Conservation (phyloP, 1,140 invertebrate species). For the Saccostrea cuccullata region DNA sequence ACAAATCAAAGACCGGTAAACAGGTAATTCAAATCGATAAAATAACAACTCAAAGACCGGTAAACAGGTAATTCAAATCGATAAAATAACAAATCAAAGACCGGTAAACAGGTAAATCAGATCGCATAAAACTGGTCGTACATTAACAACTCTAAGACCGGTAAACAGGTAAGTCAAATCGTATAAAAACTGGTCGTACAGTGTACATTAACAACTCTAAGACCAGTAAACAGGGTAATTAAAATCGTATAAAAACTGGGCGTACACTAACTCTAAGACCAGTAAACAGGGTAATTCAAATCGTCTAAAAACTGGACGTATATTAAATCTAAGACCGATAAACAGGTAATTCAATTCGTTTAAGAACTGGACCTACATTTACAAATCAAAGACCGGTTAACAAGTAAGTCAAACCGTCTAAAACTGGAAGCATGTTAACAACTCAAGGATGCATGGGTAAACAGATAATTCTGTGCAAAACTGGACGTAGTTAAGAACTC, state of each 20-base stretch:
- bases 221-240: not conserved
- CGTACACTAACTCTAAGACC: too few species aligned
- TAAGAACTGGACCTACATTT: too few species aligned
- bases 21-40: not conserved
- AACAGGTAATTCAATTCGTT: too few species aligned
- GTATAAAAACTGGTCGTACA: not conserved
- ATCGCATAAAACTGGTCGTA: not conserved
- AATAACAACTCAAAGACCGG: conserved; percentile 26
- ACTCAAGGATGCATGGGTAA: too few species aligned
- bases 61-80: not conserved
- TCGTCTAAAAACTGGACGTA: not conserved
- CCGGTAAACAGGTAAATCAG: not conserved
- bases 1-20: conserved; percentile 12
- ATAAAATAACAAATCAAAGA: conserved; percentile 6
- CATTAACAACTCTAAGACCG: conserved; percentile 13
- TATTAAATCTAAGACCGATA: not conserved
- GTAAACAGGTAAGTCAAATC: not conserved
- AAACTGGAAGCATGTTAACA: too few species aligned
- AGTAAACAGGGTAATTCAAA: too few species aligned
- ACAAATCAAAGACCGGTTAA: too few species aligned
- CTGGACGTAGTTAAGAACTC: too few species aligned
- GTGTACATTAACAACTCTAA: conserved; percentile 16
- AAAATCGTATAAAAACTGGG: not conserved
- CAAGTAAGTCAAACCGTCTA: too few species aligned
- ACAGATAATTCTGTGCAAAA: too few species aligned